A percentile compares a stretch with the other conserved stretches of the same genome.
phyloP scores from a whole-genome alignment of 2,113 vertebrate species.

The Xerus inauris region DNA sequence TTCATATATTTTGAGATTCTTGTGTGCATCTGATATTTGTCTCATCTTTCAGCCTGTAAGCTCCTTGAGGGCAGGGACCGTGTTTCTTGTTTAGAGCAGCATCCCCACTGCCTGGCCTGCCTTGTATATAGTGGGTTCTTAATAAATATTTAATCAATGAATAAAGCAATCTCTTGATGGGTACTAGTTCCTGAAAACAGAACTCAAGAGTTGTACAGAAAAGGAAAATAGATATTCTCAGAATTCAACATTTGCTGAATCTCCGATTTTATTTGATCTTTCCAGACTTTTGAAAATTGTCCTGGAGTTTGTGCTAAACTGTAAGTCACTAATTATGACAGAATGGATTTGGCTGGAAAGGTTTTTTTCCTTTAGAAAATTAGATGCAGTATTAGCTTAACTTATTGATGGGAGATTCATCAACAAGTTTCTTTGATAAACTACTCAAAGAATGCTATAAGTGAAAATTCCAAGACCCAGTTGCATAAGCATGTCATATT shows the following conservation, averaged over 20 bases:
- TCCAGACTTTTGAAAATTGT: slow-evolving; percentile 20
- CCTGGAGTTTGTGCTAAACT: slow-evolving; percentile 10
- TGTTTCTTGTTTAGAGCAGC: neutral
- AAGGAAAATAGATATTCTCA: slow-evolving; percentile 63
- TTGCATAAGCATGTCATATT: slow-evolving; percentile 16
- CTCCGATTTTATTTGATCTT: neutral
- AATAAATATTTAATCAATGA: slow-evolving; percentile 16
- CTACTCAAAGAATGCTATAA: neutral
- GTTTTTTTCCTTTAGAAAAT: slow-evolving; percentile 13
- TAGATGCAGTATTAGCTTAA: neutral
- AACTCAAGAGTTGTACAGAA: slow-evolving; percentile 71
- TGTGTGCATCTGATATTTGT: slow-evolving; percentile 54
- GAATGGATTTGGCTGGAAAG: neutral
- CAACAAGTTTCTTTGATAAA: neutral
- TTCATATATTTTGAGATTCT: slow-evolving; percentile 23
- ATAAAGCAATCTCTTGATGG: slow-evolving; percentile 63
- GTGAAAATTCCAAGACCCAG: neutral
- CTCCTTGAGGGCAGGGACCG: neutral
- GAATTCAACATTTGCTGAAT: slow-evolving; percentile 44
- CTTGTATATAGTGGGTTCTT: neutral
- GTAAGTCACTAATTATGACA: neutral
- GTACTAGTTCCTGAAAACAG: slow-evolving; percentile 58
- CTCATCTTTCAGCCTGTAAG: neutral
- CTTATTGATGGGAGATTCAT: neutral
- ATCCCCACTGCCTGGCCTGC: neutral